These are phyloP conservation scores for Frankliniella intonsa DNA, from an alignment of 2,888 invertebrate species.

Conservation along the genomic window DNA sequence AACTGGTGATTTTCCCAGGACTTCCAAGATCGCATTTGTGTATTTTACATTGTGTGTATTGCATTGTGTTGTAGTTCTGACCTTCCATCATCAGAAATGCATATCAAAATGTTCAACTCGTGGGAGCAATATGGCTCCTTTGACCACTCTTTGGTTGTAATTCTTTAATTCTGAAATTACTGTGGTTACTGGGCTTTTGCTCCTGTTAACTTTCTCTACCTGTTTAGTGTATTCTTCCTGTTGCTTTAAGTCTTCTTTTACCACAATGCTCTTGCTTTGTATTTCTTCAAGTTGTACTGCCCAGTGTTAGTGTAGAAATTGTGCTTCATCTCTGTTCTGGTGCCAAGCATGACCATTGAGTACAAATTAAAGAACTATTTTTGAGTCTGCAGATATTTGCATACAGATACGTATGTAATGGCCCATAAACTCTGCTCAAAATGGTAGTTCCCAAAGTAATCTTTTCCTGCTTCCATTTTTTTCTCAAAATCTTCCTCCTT, in stretches of 20 bases:
- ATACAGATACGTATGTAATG: neutral
- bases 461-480: neutral
- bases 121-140: too few relatives aligned
- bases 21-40: too few relatives aligned
- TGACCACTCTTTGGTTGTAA: too few relatives aligned
- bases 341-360: conserved; percentile 8
- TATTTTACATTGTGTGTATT: too few relatives aligned
- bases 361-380: neutral
- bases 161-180: neutral
- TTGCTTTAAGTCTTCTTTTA: neutral
- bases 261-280: neutral
- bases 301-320: neutral
- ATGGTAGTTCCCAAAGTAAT: neutral
- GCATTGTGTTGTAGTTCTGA: too few relatives aligned
- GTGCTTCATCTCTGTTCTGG: conserved; percentile 2
- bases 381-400: neutral
- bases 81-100: too few relatives aligned
- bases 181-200: neutral
- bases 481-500: neutral
- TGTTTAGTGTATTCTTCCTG: neutral
- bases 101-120: too few relatives aligned
- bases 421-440: neutral
- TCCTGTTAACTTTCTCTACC: neutral
- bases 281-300: neutral
- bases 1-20: too few relatives aligned